Evolutionary conservation across 2,797 vertebrate genomes (phyloP).

Genomic region (Leptoclinus maculatus): DNA sequence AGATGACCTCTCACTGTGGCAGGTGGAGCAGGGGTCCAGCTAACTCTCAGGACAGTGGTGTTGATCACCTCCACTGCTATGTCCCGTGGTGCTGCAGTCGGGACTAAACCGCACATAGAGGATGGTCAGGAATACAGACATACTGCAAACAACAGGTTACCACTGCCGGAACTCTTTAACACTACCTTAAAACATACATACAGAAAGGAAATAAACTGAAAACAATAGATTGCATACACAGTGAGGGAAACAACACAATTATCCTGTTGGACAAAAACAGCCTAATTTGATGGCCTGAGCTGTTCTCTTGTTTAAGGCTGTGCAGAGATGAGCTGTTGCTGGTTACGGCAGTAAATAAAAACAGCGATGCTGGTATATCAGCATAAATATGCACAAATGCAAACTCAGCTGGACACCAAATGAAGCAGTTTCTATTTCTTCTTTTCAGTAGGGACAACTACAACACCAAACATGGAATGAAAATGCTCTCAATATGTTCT

Average conservation of each 20-base stretch:
- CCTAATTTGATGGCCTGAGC: background rate
- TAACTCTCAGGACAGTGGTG: constrained; percentile 88
- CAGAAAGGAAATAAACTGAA: background rate
- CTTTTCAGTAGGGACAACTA: constrained; percentile 1
- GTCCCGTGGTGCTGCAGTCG: constrained; percentile 87
- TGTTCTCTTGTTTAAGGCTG: background rate
- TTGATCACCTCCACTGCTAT: constrained; percentile 90
- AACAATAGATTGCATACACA: background rate
- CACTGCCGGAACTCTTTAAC: constrained; percentile 7
- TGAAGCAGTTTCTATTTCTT: background rate
- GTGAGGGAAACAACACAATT: background rate
- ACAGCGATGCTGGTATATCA: background rate
- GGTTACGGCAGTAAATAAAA: background rate
- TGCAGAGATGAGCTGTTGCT: constrained; percentile 6
- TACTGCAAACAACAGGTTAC: constrained; percentile 1
- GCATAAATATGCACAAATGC: constrained; percentile 9
- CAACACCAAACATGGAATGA: constrained; percentile 29
- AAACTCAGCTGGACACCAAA: constrained; percentile 10
- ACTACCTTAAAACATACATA: background rate
- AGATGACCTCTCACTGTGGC: constrained; percentile 91
- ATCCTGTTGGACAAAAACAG: background rate
- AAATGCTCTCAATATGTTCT: constrained; percentile 21
- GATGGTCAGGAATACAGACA: constrained; percentile 41
- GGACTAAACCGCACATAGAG: constrained; percentile 82
- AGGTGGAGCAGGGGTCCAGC: constrained; percentile 89